phyloP scores from a whole-genome alignment of 2,797 vertebrate species.

The Linurgus olivaceus region DNA sequence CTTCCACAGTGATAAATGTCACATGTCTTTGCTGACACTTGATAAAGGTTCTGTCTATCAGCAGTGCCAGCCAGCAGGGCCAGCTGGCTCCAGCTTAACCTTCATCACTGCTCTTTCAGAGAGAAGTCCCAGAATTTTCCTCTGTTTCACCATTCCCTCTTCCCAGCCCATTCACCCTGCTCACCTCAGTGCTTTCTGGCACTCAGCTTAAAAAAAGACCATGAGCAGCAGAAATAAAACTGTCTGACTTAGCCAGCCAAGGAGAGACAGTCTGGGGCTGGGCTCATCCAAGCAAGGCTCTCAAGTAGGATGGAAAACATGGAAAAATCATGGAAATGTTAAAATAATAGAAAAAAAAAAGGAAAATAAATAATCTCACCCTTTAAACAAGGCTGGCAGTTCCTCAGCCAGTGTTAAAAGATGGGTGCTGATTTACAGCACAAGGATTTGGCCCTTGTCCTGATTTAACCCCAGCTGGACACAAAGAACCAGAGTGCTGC shows the following conservation, averaged over 20 bases:
- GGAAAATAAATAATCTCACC: not conserved
- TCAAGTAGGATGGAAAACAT: not conserved
- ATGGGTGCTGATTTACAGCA: not conserved
- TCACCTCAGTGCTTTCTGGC: slow-evolving; percentile 14
- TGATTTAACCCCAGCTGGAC: not conserved
- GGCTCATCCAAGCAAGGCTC: not conserved
- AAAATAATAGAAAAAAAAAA: not conserved
- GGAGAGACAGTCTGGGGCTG: not conserved
- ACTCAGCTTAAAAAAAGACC: slow-evolving; percentile 2
- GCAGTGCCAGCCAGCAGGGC: not conserved
- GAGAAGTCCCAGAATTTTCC: not conserved
- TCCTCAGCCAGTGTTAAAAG: not conserved
- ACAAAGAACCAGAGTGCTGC: not conserved
- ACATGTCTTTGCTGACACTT: slow-evolving; percentile 67
- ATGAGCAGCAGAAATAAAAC: slow-evolving; percentile 1
- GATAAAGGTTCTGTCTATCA: slow-evolving; percentile 69
- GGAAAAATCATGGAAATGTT: not conserved
- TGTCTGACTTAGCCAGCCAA: not conserved
- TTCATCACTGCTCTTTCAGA: not conserved
- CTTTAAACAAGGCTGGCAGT: not conserved
- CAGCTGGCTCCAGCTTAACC: slow-evolving; percentile 33
- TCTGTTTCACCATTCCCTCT: not conserved
- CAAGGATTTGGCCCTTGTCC: not conserved
- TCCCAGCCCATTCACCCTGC: not conserved
- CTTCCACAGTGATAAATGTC: slow-evolving; percentile 70